Conservation (phyloP, 1,140 invertebrate genomes). For the Ostrea edulis region DNA sequence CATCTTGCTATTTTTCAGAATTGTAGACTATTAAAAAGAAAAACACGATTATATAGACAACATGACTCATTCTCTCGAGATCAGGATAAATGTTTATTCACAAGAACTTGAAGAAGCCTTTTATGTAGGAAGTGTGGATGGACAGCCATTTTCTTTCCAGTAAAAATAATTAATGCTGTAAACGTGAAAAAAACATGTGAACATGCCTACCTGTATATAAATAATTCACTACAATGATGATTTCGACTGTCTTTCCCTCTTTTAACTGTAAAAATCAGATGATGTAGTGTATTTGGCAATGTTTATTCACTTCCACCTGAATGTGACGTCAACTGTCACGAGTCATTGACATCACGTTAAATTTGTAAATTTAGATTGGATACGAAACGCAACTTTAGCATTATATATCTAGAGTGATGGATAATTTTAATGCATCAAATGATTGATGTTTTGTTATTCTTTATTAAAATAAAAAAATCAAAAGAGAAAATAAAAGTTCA, state of each 20-base stretch:
- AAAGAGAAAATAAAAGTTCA: conserved; percentile 37
- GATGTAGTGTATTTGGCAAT: conserved; percentile 47
- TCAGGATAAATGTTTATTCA: neutral
- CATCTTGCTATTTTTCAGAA: conserved; percentile 64
- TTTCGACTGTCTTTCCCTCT: neutral
- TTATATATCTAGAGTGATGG: neutral
- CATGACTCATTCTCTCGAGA: conserved; percentile 1
- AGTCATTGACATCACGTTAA: conserved; percentile 49
- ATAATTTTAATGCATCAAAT: neutral
- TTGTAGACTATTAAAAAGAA: neutral
- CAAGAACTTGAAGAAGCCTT: neutral
- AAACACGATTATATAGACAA: neutral
- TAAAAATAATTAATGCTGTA: neutral
- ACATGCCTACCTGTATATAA: neutral
- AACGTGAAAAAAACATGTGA: neutral
- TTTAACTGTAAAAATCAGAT: conserved; percentile 27
- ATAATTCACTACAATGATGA: neutral
- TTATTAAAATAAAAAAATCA: neutral
- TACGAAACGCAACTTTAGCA: too few relatives aligned
- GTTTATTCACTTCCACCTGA: conserved; percentile 19
- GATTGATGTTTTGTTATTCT: neutral
- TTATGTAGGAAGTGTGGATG: neutral
- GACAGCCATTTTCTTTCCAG: conserved; percentile 16
- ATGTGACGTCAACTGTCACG: conserved; percentile 58
- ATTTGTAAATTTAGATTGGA: neutral